Evolutionary conservation across 2,888 invertebrate species (phyloP).

Genomic region (Scelioninae gen. 2): DNA sequence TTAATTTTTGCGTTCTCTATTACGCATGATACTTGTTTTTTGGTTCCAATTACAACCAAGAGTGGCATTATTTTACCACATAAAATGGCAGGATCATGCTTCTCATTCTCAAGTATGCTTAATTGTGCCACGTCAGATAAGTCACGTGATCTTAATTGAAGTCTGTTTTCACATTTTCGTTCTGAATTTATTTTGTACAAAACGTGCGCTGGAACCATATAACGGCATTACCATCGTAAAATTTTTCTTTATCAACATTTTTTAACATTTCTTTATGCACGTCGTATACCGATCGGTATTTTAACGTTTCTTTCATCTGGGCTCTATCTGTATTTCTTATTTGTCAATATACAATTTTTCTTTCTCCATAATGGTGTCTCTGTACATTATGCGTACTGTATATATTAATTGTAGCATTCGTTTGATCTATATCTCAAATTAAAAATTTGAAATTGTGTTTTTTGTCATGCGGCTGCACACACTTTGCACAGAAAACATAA

Average conservation of each 20-base stretch:
- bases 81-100: constrained; percentile 30
- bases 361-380: constrained; percentile 1
- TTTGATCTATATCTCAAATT: constrained; percentile 5
- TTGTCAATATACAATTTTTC: not conserved
- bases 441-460: constrained; percentile 33
- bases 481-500: constrained; percentile 17
- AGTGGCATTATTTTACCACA: constrained; percentile 12
- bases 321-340: constrained; percentile 27
- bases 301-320: constrained; percentile 19
- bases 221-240: constrained; percentile 32
- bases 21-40: constrained; percentile 23
- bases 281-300: constrained; percentile 11
- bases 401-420: constrained; percentile 8
- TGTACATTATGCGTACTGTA: constrained; percentile 5
- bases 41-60: constrained; percentile 23
- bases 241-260: constrained; percentile 15
- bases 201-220: not conserved
- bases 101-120: constrained; percentile 14
- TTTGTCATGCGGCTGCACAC: not conserved
- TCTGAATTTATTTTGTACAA: constrained; percentile 51
- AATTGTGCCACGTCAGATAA: constrained; percentile 43
- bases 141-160: constrained; percentile 47
- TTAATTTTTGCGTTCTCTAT: constrained; percentile 4
- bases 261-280: not conserved
- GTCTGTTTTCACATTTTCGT: constrained; percentile 5